Evolutionary conservation across 2,888 invertebrate genomes (phyloP), one percentile per base, ranked within the genome.

Genomic region (Nematopogon swammerdamellus): DNA sequence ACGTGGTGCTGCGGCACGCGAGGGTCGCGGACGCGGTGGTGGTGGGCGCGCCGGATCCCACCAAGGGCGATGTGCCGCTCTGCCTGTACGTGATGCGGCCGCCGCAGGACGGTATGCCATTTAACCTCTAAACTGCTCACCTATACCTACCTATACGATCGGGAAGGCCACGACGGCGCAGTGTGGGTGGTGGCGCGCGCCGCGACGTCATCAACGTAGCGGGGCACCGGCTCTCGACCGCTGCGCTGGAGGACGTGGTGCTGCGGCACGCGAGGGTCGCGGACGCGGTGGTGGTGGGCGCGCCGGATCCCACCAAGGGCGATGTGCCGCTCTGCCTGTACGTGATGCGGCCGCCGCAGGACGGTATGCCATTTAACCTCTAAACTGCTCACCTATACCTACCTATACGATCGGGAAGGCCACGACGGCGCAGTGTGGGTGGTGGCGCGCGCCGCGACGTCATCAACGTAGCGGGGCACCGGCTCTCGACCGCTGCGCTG

Each of bases 131-230:
- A n/a, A n/a, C n/a, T n/a, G n/a, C n/a, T n/a, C n/a, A n/a, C n/a
- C n/a, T n/a, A n/a, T n/a, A n/a, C n/a, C n/a, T n/a, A n/a, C n/a
- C n/a, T n/a, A n/a, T n/a, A n/a, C 1, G 97, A 96, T 0, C 92
- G 89, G 68, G 82, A 86, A 51, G 93, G 94, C 62, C 84, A 88
- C 49, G 85, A 88, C 56, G 94, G 94, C 1, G 91, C 91, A 50
- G 82, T 97, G 2, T 93, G 89, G 70, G 93, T 97, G 14, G 92
- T 94, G 48, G 91, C 95, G 0, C 81, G 97, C 29, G 94, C 92
- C 52, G 97, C 72, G 97, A 97, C 69, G 91, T 95, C 52, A 96
- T 97, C 59, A 97, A 97, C 66, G 96, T 97, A 1, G 93, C 97
- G 0, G 97, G 96, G 0, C 96, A 96, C 67, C 80, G 96, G 48